Evolutionary conservation across 2,888 invertebrate genomes (phyloP).

Genomic region (Sympetrum striolatum): DNA sequence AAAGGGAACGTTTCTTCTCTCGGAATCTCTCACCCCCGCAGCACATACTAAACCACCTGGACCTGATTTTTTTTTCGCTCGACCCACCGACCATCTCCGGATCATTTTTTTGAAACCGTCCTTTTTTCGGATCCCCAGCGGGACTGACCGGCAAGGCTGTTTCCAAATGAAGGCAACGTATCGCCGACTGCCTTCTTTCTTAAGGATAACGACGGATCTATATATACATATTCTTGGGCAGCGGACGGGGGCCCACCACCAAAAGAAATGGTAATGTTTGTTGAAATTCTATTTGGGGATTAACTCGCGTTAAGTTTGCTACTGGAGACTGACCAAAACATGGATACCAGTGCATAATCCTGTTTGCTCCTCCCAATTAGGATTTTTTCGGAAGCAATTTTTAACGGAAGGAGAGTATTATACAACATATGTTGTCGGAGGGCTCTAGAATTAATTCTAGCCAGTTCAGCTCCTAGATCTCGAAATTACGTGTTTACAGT

Average conservation of each 20-base stretch:
- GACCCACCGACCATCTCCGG: slow-evolving; percentile 5
- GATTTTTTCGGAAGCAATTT: too few relatives aligned
- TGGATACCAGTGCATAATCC: neutral
- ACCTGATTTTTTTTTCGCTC: slow-evolving; percentile 25
- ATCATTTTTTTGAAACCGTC: slow-evolving; percentile 27
- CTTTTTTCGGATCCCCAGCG: slow-evolving; percentile 13
- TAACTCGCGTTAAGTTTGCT: neutral
- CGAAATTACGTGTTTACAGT: too few relatives aligned
- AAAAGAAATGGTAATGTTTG: neutral
- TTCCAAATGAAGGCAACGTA: neutral
- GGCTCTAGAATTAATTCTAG: too few relatives aligned
- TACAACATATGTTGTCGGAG: too few relatives aligned
- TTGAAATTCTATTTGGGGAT: neutral
- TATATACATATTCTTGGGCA: too few relatives aligned
- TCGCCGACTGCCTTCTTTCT: neutral
- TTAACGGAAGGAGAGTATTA: too few relatives aligned
- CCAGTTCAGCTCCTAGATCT: too few relatives aligned
- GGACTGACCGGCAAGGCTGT: slow-evolving; percentile 23
- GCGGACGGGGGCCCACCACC: neutral
- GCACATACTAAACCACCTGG: slow-evolving; percentile 21
- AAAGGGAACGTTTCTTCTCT: neutral
- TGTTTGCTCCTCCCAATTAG: too few relatives aligned
- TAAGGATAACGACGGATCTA: too few relatives aligned
- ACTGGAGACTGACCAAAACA: neutral
- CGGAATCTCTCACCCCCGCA: neutral